Evolutionary conservation across 2,888 invertebrate genomes (phyloP).

Genomic region (Drymonia ruficornis): DNA sequence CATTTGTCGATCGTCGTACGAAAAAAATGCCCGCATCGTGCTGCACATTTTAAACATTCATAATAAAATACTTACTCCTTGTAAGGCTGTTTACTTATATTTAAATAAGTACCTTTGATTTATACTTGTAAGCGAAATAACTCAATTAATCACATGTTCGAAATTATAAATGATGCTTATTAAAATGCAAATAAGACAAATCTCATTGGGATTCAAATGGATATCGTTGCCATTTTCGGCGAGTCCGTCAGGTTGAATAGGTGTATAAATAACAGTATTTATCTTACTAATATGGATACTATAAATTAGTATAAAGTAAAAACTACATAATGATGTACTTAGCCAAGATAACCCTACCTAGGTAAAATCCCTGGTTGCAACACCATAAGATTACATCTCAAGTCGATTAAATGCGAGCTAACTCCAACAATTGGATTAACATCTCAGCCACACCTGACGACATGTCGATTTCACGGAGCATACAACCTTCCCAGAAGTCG

Average conservation of each 20-base stretch:
- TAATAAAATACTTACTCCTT: neutral
- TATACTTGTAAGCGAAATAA: too few relatives aligned
- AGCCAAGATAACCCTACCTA: too few relatives aligned
- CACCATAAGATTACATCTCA: too few relatives aligned
- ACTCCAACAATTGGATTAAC: conserved; percentile 56
- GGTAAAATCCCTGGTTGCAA: too few relatives aligned
- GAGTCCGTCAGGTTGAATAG: neutral
- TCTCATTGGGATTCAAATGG: neutral
- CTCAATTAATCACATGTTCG: neutral
- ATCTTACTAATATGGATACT: too few relatives aligned
- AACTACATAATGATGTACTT: neutral
- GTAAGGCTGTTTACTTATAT: too few relatives aligned
- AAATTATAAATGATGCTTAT: conserved; percentile 2
- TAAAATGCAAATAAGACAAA: conserved; percentile 1
- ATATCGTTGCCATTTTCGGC: neutral
- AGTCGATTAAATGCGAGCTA: conserved; percentile 37
- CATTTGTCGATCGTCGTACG: neutral
- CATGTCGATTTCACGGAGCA: conserved; percentile 62
- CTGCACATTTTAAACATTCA: neutral
- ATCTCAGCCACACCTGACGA: conserved; percentile 68
- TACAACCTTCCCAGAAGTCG: conserved; percentile 65
- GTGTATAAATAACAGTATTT: neutral
- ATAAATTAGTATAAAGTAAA: neutral
- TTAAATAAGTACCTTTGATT: too few relatives aligned
- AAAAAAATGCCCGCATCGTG: neutral